phyloP scores from a whole-genome alignment of 2,113 vertebrate genomes.

The Elaphurus davidianus region DNA sequence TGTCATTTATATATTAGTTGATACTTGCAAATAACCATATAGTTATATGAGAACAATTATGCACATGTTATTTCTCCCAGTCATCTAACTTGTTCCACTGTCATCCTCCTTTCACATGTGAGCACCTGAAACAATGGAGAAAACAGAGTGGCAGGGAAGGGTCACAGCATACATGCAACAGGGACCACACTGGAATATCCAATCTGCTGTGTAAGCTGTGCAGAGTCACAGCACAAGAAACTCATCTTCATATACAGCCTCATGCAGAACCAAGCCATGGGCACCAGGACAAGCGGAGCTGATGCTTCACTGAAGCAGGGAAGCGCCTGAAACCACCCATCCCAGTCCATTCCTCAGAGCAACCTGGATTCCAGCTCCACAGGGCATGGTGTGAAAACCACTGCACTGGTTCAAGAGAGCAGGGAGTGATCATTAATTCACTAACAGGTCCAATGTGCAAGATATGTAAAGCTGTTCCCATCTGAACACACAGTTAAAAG shows the following conservation, averaged over 20 bases:
- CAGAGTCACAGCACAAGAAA: background rate
- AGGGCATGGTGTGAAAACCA: background rate
- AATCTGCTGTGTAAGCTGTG: background rate
- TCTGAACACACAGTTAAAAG: background rate
- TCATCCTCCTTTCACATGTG: background rate
- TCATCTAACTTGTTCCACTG: background rate
- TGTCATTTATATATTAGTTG: background rate
- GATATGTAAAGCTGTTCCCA: background rate
- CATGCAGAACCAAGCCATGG: background rate
- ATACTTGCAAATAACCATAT: background rate
- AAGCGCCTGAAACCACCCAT: background rate
- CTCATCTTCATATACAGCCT: background rate
- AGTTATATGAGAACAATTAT: background rate
- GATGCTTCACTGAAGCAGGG: background rate
- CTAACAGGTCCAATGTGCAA: background rate
- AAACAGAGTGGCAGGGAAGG: background rate
- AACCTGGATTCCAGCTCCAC: background rate
- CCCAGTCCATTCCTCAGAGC: background rate
- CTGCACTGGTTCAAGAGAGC: background rate
- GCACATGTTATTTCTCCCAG: background rate
- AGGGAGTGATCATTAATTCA: background rate
- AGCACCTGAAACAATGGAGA: background rate
- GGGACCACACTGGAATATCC: background rate
- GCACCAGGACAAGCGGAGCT: background rate
- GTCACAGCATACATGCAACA: background rate